These are phyloP conservation scores for Manis pentadactyla DNA, from an alignment of 2,797 vertebrate genomes.

Conservation along the genomic window DNA sequence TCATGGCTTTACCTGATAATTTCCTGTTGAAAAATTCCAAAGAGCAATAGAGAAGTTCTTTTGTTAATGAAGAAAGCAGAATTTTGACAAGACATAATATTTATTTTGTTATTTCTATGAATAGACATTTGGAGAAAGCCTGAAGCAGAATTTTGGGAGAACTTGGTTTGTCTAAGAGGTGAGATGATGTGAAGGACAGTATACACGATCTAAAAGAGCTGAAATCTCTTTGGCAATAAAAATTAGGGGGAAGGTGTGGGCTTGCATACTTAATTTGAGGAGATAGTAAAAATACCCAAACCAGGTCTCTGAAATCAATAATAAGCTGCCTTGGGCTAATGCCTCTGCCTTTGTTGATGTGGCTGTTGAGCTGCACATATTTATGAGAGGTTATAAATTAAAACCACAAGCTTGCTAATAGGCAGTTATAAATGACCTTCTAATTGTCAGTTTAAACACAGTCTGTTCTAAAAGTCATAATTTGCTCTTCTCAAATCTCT, in stretches of 20 bases:
- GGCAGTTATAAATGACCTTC: slow-evolving; percentile 36
- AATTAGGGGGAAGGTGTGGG: neutral
- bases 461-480: neutral
- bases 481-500: neutral
- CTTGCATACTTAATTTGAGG: slow-evolving; percentile 23
- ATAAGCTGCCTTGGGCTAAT: neutral
- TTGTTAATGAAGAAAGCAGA: neutral
- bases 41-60: neutral
- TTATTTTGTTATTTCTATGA: neutral
- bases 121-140: neutral
- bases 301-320: neutral
- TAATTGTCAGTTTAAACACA: slow-evolving; percentile 34
- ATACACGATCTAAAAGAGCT: neutral
- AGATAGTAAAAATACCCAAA: slow-evolving; percentile 40
- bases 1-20: neutral
- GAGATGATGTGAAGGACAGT: neutral
- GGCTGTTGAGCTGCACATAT: neutral
- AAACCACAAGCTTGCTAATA: slow-evolving; percentile 31
- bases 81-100: neutral
- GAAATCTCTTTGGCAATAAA: neutral
- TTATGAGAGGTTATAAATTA: slow-evolving; percentile 50
- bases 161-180: neutral
- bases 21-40: neutral
- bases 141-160: neutral
- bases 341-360: neutral